Percentiles rank a stretch among this genome's conserved stretches.
Conservation (phyloP, 2,797 vertebrate genomes). For the Prunella strophiata region DNA sequence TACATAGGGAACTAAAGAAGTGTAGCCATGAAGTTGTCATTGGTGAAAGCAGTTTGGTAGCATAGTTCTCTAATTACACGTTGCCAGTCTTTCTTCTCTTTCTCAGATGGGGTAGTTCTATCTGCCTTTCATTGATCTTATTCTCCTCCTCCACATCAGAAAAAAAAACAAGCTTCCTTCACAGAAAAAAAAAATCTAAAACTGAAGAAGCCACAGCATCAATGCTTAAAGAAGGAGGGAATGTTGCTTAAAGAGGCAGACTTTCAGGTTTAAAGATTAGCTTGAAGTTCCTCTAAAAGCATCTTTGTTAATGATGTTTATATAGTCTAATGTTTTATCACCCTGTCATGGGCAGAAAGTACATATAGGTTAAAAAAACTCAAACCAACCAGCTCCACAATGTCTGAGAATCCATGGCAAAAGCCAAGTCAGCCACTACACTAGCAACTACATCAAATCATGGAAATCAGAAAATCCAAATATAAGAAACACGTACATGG, state of each 20-base stretch:
- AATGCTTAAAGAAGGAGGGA: not conserved
- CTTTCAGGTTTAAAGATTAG: not conserved
- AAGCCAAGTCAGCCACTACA: not conserved
- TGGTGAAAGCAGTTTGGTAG: not conserved
- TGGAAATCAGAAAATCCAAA: slow-evolving; percentile 4
- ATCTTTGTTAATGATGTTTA: not conserved
- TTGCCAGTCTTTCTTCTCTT: not conserved
- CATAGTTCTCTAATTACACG: not conserved
- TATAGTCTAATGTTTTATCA: not conserved
- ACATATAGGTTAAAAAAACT: not conserved
- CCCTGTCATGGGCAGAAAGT: not conserved
- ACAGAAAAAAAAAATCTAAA: not conserved
- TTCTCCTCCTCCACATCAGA: not conserved
- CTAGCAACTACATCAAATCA: not conserved
- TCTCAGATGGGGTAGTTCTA: not conserved
- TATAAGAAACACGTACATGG: not conserved
- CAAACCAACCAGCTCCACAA: not conserved
- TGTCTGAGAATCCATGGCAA: not conserved
- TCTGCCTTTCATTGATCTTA: not conserved
- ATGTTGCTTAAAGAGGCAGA: not conserved
- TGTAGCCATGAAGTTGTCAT: not conserved
- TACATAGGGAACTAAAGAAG: not conserved
- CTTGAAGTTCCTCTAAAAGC: not conserved
- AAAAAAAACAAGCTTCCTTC: not conserved
- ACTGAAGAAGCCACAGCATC: not conserved